Conservation (phyloP, 2,797 vertebrate species). For the Onychomys leucogaster region DNA sequence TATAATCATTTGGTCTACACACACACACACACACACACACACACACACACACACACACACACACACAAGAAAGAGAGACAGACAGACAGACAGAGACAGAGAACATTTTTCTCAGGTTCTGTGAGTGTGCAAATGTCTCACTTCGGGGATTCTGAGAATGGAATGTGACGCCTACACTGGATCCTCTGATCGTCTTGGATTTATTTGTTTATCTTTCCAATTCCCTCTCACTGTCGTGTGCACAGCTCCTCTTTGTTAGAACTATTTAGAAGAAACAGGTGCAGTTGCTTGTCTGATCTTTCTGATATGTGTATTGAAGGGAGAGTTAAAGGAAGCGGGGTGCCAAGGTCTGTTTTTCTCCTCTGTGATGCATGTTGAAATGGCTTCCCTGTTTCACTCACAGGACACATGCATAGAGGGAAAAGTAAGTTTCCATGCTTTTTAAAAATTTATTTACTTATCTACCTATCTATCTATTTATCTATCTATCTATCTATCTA, state of each 20-base stretch:
- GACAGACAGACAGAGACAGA: neutral
- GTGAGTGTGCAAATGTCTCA: neutral
- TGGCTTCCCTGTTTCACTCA: neutral
- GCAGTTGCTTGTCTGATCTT: neutral
- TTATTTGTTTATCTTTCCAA: neutral
- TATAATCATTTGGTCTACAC: neutral
- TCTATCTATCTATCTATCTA: too few species aligned
- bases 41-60: neutral
- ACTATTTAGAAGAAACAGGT: neutral
- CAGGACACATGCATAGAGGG: neutral
- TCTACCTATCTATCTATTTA: neutral
- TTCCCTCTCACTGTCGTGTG: neutral
- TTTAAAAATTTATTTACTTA: neutral
- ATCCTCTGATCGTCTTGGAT: neutral
- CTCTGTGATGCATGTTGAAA: conserved; percentile 17
- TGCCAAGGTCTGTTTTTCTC: neutral
- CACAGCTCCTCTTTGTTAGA: neutral
- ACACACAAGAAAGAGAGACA: neutral
- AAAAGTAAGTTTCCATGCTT: neutral
- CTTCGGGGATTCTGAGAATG: neutral
- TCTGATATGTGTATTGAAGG: neutral
- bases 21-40: neutral
- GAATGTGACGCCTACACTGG: neutral
- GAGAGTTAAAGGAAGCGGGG: conserved; percentile 36
- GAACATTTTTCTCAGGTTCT: neutral